A percentile compares a stretch with the other conserved stretches of the same genome.
These are phyloP conservation scores for Anguilla rostrata DNA, from an alignment of 2,113 vertebrate genomes.

Conservation along the genomic window DNA sequence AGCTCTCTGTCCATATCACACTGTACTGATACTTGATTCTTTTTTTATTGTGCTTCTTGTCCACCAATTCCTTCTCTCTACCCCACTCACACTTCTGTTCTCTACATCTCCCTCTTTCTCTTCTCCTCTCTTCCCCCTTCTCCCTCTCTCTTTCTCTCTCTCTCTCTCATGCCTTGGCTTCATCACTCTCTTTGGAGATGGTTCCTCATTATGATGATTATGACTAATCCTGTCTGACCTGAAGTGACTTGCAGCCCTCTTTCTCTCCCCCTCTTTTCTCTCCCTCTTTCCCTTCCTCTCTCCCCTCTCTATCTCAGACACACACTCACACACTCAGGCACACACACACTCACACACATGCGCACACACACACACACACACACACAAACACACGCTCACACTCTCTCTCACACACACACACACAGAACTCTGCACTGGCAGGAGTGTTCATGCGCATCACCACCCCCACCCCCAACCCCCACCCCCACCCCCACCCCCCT, in stretches of 20 bases:
- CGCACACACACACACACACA: neutral
- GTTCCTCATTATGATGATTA: conserved; percentile 78
- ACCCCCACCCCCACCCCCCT: neutral
- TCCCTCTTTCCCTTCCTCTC: neutral
- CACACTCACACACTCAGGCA: conserved; percentile 27
- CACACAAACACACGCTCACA: conserved; percentile 19
- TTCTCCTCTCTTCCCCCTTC: neutral
- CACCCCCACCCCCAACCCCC: too few relatives aligned
- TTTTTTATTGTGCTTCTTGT: too few relatives aligned
- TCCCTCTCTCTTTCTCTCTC: neutral
- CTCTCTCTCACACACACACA: conserved; percentile 41
- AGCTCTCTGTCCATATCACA: too few relatives aligned
- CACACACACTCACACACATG: neutral
- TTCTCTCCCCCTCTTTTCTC: neutral
- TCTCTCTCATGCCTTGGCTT: conserved; percentile 38
- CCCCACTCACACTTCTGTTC: neutral
- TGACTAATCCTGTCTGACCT: conserved; percentile 70
- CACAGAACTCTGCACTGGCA: too few relatives aligned
- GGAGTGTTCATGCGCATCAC: too few relatives aligned
- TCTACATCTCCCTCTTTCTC: neutral
- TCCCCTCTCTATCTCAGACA: neutral
- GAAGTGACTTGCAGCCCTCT: neutral
- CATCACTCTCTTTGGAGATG: conserved; percentile 43
- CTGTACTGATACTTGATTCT: too few relatives aligned
- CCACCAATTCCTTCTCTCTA: neutral